A percentile compares a stretch with the other conserved stretches of the same genome.
These are phyloP conservation scores for Cacoxenus indagator DNA, from an alignment of 2,888 invertebrate species.

Conservation along the genomic window DNA sequence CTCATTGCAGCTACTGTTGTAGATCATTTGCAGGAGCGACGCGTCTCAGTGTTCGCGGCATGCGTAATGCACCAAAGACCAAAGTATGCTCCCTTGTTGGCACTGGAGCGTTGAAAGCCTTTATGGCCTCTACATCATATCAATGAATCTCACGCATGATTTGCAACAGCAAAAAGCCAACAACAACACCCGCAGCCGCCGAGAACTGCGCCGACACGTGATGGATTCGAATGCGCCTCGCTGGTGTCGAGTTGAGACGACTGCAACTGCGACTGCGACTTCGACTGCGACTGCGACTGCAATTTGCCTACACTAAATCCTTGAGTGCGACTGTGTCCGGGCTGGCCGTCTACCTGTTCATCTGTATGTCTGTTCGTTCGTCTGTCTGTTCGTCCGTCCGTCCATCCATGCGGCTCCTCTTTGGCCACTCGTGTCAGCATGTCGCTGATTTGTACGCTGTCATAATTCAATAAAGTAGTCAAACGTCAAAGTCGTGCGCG, in stretches of 20 bases:
- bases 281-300: neutral
- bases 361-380: neutral
- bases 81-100: neutral
- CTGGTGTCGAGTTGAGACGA: neutral
- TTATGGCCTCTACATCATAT: conserved; percentile 8
- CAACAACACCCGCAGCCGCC: conserved; percentile 28
- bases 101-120: neutral
- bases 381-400: too few relatives aligned
- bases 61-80: conserved; percentile 46
- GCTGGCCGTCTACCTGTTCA: neutral
- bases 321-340: neutral
- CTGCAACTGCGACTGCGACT: neutral
- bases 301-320: conserved; percentile 7
- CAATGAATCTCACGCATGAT: conserved; percentile 19
- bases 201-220: conserved; percentile 36
- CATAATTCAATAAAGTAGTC: conserved; percentile 68
- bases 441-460: conserved; percentile 66
- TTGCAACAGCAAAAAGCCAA: conserved; percentile 22
- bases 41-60: conserved; percentile 28
- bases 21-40: conserved; percentile 1
- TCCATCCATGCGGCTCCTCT: too few relatives aligned
- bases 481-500: conserved; percentile 45
- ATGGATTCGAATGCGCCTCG: conserved; percentile 32
- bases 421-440: conserved; percentile 35
- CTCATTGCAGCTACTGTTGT: conserved; percentile 22